Evolutionary conservation across 2,113 vertebrate genomes (phyloP).

Genomic region (Caretta caretta): DNA sequence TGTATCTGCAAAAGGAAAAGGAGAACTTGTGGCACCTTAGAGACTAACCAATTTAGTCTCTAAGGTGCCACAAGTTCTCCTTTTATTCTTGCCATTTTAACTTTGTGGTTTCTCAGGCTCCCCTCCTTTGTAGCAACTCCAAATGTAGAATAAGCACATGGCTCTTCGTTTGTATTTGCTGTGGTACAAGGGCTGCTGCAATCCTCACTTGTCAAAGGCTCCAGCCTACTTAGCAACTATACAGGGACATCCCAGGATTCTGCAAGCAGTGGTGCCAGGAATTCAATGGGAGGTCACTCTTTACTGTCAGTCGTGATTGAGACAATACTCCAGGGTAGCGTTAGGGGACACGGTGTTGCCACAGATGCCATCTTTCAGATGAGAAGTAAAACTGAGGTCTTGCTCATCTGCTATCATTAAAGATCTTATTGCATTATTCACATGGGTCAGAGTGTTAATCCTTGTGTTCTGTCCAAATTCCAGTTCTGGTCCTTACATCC

Average conservation of each 20-base stretch:
- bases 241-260: background rate
- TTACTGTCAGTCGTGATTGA: background rate
- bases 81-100: background rate
- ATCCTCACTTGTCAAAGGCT: background rate
- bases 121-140: background rate
- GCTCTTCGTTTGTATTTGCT: background rate
- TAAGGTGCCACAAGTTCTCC: background rate
- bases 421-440: background rate
- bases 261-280: background rate
- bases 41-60: too few relatives aligned
- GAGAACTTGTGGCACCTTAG: too few relatives aligned
- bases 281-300: background rate
- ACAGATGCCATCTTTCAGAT: background rate
- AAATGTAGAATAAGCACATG: background rate
- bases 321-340: background rate
- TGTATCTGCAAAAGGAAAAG: too few relatives aligned
- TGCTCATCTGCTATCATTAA: background rate
- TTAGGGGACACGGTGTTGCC: background rate
- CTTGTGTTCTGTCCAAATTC: background rate
- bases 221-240: background rate
- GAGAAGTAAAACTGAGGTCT: background rate
- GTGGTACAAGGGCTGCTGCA: background rate
- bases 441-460: background rate
- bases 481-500: background rate
- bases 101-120: background rate